These are phyloP conservation scores for Thumatha senex DNA, from an alignment of 2,888 invertebrate genomes.

Conservation along the genomic window DNA sequence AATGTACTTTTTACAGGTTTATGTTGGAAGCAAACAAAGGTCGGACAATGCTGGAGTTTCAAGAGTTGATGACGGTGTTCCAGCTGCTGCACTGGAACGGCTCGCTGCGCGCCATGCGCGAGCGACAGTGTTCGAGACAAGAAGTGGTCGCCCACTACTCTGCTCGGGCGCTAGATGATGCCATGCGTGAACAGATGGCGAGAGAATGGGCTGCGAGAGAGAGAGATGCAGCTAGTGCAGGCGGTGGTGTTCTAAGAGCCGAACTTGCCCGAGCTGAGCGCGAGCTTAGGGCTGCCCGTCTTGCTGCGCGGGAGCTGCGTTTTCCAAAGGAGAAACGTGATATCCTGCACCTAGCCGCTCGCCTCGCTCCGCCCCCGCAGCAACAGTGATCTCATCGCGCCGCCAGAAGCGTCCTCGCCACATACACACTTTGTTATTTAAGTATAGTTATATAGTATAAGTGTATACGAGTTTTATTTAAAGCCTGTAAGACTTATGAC, in stretches of 20 bases:
- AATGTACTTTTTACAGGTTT: conserved; percentile 74
- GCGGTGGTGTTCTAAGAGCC: conserved; percentile 86
- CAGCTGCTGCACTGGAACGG: conserved; percentile 98
- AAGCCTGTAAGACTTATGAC: no score
- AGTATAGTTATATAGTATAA: conserved; percentile 75
- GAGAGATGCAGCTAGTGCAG: conserved; percentile 57
- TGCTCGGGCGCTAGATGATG: conserved; percentile 95
- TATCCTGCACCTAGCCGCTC: conserved; percentile 95
- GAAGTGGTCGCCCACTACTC: conserved; percentile 96
- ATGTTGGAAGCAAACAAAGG: conserved; percentile 93
- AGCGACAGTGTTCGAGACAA: conserved; percentile 96
- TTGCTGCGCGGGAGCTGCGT: conserved; percentile 94
- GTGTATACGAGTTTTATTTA: conserved; percentile 53
- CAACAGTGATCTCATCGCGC: conserved; percentile 73
- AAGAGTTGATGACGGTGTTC: conserved; percentile 98
- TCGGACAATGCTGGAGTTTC: conserved; percentile 97
- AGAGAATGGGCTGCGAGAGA: conserved; percentile 95
- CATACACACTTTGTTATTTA: conserved; percentile 63
- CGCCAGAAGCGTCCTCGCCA: conserved; percentile 43
- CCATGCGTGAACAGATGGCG: conserved; percentile 98
- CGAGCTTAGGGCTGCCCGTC: conserved; percentile 92
- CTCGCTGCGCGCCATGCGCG: conserved; percentile 97
- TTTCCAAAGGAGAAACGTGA: conserved; percentile 98
- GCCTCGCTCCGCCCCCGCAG: conserved; percentile 84
- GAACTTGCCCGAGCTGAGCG: conserved; percentile 93